A percentile compares a stretch with the other conserved stretches of the same genome.
phyloP scores from a whole-genome alignment of 1,140 invertebrate genomes.

The Oedothorax gibbosus region DNA sequence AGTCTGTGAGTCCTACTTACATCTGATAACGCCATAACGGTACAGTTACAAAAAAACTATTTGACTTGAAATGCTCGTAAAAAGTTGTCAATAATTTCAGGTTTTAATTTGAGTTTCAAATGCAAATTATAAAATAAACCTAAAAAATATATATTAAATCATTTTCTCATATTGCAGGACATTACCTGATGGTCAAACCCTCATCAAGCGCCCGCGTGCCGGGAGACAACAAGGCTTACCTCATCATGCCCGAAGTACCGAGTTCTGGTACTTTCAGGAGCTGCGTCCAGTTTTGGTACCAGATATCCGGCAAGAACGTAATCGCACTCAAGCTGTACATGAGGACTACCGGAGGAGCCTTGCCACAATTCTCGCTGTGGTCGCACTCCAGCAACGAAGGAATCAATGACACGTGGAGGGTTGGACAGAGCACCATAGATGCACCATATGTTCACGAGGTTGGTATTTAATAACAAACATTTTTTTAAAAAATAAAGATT shows the following conservation, averaged over 20 bases:
- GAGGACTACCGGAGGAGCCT: not conserved
- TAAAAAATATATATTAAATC: not conserved
- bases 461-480: not conserved
- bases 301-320: constrained; percentile 62
- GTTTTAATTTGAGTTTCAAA: no score
- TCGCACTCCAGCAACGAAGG: constrained; percentile 35
- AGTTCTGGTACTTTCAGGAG: constrained; percentile 1
- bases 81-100: not conserved
- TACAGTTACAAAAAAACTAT: not conserved
- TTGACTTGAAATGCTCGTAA: not conserved
- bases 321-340: constrained; percentile 58
- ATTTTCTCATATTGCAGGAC: constrained; percentile 36
- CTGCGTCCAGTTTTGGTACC: constrained; percentile 64
- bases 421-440: constrained; percentile 45
- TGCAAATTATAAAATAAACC: no score
- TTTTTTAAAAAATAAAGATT: not conserved
- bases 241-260: constrained; percentile 53
- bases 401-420: constrained; percentile 33
- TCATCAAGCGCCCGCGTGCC: constrained; percentile 14
- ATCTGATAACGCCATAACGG: not conserved
- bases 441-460: constrained; percentile 48
- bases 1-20: not conserved
- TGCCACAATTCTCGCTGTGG: constrained; percentile 38
- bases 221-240: constrained; percentile 50
- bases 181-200: constrained; percentile 55